Percentiles rank a stretch among this genome's conserved stretches.
Evolutionary conservation across 2,113 vertebrate species (phyloP).

Genomic region (Martes martes): DNA sequence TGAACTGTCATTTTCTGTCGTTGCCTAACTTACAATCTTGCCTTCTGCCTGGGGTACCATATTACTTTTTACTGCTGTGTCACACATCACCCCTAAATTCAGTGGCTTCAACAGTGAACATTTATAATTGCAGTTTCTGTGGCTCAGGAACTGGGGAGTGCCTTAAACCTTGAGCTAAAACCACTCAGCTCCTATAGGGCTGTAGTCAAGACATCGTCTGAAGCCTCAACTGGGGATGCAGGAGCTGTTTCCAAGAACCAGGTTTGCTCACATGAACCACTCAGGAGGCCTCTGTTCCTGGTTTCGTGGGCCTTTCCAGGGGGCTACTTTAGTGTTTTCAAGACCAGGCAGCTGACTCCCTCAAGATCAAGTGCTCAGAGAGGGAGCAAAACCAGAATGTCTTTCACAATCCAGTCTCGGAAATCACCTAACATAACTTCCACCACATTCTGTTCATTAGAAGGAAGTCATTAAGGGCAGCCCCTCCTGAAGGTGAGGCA

Average conservation of each 20-base stretch:
- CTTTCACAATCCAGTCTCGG: background rate
- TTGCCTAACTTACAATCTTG: background rate
- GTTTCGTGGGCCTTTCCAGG: fast-evolving
- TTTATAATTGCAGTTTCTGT: background rate
- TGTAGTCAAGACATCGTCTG: background rate
- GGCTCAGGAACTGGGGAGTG: background rate
- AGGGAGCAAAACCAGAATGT: background rate
- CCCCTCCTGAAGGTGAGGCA: too few species aligned
- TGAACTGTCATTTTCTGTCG: background rate
- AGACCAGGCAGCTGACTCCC: background rate
- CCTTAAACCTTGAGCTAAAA: background rate
- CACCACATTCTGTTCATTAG: too few species aligned
- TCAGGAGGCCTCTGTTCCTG: background rate
- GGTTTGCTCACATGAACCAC: fast-evolving
- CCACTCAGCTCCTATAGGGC: background rate
- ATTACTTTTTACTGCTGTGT: background rate
- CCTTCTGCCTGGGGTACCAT: background rate
- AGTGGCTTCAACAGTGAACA: background rate
- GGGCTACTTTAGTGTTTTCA: background rate
- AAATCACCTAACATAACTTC: background rate
- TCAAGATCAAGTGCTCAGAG: background rate
- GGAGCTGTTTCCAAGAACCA: background rate
- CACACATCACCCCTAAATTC: background rate
- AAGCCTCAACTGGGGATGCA: background rate
- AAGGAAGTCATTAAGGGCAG: background rate